Evolutionary conservation across 2,888 invertebrate species (phyloP), one percentile per base, ranked within the genome.

Genomic region (Protodeltote pygarga): DNA sequence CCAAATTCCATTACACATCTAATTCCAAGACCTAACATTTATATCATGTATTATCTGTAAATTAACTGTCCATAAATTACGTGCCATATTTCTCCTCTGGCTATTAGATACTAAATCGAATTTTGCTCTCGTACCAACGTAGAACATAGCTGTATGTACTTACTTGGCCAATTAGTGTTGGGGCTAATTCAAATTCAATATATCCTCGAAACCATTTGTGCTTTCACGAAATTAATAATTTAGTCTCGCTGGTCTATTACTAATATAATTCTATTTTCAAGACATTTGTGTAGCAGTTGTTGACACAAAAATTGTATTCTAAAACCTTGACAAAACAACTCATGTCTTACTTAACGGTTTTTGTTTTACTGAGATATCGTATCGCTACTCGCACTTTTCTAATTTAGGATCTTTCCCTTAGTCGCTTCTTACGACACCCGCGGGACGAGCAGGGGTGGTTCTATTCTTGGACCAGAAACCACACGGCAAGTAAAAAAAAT

Each of bases 101-200:
- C 41, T 40, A 48, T 63, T 60, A 29, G 53, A 45, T 48, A 52
- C n/a, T 16, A 55, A 65, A 65, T 65, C 50, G 45, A 67, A 65
- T 65, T 65, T 60, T 33, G 41, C 37, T 21, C 24, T 14, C 20
- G 29, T 34, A 28, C 28, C 20, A 33, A 11, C 40, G 28, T 33
- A 29, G 38, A 17, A 47, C 61, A 52, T 10, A 20, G 41, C 38
- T 31, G 31, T 11, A 20, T 32, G n/a, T 67, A 63, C 51, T 65
- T 64, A 63, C 46, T 39, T 3, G n/a, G 2, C 29, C 49, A 68
- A 68, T 70, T 63, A 66, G 62, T 59, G 49, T 27, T 39, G 54
- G 31, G 31, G 23, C 38, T 54, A 67, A 65, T 54, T 46, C 46
- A 63, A 63, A 67, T 65, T 49, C 60, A 67, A 62, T 66, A 59